Evolutionary conservation across 30 jellyfish, hydroid and myxozoan species (phyloP).

Genomic region (Pseudorhiza aurosa): DNA sequence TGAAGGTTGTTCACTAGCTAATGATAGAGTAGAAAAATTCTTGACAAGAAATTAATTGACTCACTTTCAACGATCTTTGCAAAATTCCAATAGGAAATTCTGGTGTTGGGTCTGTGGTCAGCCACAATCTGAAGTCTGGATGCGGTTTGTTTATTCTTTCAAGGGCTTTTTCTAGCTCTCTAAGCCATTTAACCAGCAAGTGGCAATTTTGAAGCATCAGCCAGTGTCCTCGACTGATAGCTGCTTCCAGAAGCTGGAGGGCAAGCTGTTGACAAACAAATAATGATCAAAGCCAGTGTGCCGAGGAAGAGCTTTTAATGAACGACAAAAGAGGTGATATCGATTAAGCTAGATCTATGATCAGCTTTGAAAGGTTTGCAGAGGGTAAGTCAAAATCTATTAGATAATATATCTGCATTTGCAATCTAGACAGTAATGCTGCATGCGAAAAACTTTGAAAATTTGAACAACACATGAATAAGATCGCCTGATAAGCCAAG

Average conservation of each 20-base stretch:
- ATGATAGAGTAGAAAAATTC: background rate
- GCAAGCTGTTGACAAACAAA: conserved; percentile 63
- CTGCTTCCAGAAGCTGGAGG: conserved; percentile 87
- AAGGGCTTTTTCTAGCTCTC: conserved; percentile 88
- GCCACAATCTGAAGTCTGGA: conserved; percentile 96
- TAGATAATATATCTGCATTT: too few species aligned
- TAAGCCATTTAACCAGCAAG: conserved; percentile 90
- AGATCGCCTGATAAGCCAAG: too few species aligned
- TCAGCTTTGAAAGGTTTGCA: too few species aligned
- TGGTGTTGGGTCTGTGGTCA: conserved; percentile 98
- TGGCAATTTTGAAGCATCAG: conserved; percentile 93
- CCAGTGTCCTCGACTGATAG: conserved; percentile 96
- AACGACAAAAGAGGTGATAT: too few species aligned
- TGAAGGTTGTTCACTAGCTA: too few species aligned
- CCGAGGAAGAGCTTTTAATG: too few species aligned
- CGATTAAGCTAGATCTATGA: too few species aligned
- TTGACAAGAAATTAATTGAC: background rate
- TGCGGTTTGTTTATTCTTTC: conserved; percentile 87
- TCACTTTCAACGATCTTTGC: conserved; percentile 89
- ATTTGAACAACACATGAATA: too few species aligned
- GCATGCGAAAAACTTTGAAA: too few species aligned
- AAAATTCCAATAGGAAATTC: conserved; percentile 94
- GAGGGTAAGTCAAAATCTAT: too few species aligned
- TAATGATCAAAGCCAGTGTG: background rate
- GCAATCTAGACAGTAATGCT: too few species aligned